Percentiles rank a stretch among this genome's conserved stretches.
Conservation (phyloP, 2,888 invertebrate species). For the Bellardia pandia region DNA sequence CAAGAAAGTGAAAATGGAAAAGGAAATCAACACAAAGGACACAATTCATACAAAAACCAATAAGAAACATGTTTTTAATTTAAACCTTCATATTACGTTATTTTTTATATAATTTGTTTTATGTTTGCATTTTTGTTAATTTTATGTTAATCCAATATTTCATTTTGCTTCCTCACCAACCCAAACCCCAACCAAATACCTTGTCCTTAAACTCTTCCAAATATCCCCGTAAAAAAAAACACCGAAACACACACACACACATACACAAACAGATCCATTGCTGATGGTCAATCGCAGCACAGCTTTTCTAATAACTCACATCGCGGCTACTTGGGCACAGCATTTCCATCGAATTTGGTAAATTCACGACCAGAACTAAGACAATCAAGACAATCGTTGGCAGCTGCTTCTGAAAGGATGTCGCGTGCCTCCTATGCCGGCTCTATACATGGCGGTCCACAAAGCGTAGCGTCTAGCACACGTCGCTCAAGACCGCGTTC, state of each 20-base stretch:
- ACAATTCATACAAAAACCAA: not conserved
- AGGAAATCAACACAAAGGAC: not conserved
- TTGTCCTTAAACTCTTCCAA: conserved; percentile 20
- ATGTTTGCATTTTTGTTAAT: conserved; percentile 38
- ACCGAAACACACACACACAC: conserved; percentile 29
- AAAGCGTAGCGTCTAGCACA: conserved; percentile 87
- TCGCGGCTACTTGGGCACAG: conserved; percentile 88
- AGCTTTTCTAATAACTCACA: conserved; percentile 93
- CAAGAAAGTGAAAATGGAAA: not conserved
- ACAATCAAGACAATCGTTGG: conserved; percentile 93
- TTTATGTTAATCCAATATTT: conserved; percentile 50
- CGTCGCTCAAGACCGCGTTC: conserved; percentile 91
- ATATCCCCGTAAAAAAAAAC: conserved; percentile 21
- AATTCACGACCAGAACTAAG: conserved; percentile 92
- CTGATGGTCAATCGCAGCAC: conserved; percentile 95
- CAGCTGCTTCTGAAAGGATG: conserved; percentile 92
- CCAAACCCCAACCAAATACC: conserved; percentile 33
- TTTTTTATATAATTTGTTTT: conserved; percentile 25
- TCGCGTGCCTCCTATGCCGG: conserved; percentile 90
- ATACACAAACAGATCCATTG: conserved; percentile 88
- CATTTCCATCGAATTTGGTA: conserved; percentile 90
- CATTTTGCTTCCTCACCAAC: conserved; percentile 51
- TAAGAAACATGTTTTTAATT: conserved; percentile 53
- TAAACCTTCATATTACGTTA: not conserved
- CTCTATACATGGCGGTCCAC: conserved; percentile 86